Conservation (phyloP, 1,140 invertebrate species). For the Zophobas morio region DNA sequence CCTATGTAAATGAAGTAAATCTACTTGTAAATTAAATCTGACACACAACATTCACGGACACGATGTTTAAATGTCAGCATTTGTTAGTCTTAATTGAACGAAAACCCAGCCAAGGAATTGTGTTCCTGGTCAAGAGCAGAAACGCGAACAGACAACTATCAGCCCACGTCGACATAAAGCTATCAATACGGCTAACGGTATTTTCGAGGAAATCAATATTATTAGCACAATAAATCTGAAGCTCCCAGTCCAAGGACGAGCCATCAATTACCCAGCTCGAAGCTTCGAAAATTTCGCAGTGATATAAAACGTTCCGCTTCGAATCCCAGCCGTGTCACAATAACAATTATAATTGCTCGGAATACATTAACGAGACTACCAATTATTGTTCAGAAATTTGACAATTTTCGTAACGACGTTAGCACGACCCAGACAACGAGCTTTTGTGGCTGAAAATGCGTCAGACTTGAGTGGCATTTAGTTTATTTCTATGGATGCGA, state of each 20-base stretch:
- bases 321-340: background rate
- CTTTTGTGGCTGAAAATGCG: conserved; percentile 35
- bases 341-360: background rate
- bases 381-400: background rate
- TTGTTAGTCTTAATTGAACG: no score
- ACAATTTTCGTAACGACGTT: conserved; percentile 11
- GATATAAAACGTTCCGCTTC: background rate
- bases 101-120: no score
- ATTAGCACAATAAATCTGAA: background rate
- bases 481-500: conserved; percentile 31
- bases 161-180: background rate
- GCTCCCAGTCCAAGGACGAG: background rate
- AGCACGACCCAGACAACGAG: conserved; percentile 28
- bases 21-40: no score
- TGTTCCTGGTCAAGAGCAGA: background rate
- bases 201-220: background rate
- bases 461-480: conserved; percentile 40
- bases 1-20: no score
- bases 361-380: no score
- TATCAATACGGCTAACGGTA: background rate
- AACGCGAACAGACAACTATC: conserved; percentile 2
- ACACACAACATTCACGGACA: no score
- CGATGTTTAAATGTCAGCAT: no score
- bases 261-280: background rate
- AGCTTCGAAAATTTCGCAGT: background rate